These are phyloP conservation scores for Miltochrista miniata DNA, from an alignment of 2,888 invertebrate genomes.

Conservation along the genomic window DNA sequence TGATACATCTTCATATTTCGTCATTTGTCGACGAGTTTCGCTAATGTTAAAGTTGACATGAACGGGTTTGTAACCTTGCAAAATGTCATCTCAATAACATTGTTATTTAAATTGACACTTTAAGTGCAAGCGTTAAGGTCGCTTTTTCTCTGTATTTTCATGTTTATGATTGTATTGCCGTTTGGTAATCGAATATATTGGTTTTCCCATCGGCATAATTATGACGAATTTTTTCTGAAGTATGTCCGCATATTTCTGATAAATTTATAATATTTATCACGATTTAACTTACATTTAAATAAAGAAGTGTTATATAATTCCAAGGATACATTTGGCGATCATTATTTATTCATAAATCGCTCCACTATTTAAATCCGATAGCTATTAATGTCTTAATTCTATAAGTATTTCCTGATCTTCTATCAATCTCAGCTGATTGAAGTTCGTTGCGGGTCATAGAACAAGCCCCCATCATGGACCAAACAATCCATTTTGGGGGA, in stretches of 20 bases:
- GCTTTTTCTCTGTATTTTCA: constrained; percentile 18
- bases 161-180: not conserved
- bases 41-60: constrained; percentile 68
- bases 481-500: too few relatives aligned
- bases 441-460: too few relatives aligned
- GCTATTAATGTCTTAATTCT: too few relatives aligned
- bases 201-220: constrained; percentile 5
- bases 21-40: constrained; percentile 50
- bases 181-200: not conserved
- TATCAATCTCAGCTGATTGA: too few relatives aligned
- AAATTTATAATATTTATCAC: not conserved
- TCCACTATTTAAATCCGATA: too few relatives aligned
- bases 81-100: constrained; percentile 43
- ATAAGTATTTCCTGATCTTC: too few relatives aligned
- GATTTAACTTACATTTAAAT: not conserved
- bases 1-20: constrained; percentile 43
- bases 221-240: constrained; percentile 2
- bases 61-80: constrained; percentile 51
- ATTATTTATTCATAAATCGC: too few relatives aligned
- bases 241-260: not conserved
- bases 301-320: too few relatives aligned
- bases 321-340: too few relatives aligned
- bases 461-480: too few relatives aligned
- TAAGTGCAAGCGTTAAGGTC: constrained; percentile 15
- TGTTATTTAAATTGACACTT: constrained; percentile 28